Percentiles rank a stretch among this genome's conserved stretches.
Evolutionary conservation across 2,888 invertebrate genomes (phyloP).

Genomic region (Subacronicta megacephala): DNA sequence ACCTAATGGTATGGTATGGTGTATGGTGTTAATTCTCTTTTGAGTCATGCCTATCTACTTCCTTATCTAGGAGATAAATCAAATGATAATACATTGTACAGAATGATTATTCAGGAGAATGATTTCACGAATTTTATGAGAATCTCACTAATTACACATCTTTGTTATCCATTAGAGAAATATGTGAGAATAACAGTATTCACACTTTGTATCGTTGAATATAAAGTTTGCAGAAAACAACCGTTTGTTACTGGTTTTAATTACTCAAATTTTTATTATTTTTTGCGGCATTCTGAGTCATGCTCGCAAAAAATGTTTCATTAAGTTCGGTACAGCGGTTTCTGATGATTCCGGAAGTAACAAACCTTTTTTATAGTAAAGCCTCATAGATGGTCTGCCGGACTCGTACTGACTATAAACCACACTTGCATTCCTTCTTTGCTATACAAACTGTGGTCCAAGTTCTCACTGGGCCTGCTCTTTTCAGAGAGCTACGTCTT

Average conservation of each 20-base stretch:
- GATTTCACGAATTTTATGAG: constrained; percentile 42
- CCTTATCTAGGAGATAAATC: constrained; percentile 44
- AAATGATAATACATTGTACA: constrained; percentile 47
- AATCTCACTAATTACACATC: constrained; percentile 27
- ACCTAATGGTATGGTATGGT: too few species aligned
- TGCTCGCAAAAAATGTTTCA: constrained; percentile 12
- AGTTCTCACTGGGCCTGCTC: too few species aligned
- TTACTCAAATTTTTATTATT: constrained; percentile 3
- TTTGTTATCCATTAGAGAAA: constrained; percentile 40
- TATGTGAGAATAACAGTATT: constrained; percentile 30
- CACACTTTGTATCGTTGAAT: background rate
- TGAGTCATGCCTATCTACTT: too few species aligned
- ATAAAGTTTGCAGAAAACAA: constrained; percentile 7
- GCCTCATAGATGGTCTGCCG: too few species aligned
- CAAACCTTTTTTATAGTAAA: too few species aligned
- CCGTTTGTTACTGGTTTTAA: constrained; percentile 9
- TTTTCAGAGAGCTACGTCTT: too few species aligned
- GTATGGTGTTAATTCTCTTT: too few species aligned
- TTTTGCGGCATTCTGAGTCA: constrained; percentile 3
- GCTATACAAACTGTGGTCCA: too few species aligned
- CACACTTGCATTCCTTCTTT: too few species aligned
- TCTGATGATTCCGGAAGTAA: constrained; percentile 3
- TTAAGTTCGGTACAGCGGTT: constrained; percentile 5
- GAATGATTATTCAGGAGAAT: constrained; percentile 14
- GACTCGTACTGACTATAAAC: too few species aligned